Evolutionary conservation across 2,888 invertebrate genomes (phyloP), one percentile per base, ranked within the genome.

Genomic region (Hydraecia micacea): DNA sequence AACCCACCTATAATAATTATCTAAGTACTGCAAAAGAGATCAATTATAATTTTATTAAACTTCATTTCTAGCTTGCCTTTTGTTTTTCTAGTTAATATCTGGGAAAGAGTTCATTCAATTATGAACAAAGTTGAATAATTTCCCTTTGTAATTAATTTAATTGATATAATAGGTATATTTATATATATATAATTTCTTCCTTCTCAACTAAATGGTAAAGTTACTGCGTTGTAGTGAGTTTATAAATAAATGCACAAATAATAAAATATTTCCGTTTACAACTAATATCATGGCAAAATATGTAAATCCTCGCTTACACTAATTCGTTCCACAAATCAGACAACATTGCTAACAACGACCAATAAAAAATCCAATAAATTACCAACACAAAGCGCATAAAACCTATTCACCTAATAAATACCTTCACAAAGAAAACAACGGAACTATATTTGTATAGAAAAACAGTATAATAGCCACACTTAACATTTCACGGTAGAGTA

Each of bases 401-500:
- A 84, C 28, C 65, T 58, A 80, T 80, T 73, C 77, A 74, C n/a
- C 15, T 76, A 78, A 78, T 76, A 78, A 81, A 76, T 81, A 78
- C 58, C 58, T 73, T 65, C 5, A 86, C 83, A 87, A 88, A 79
- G 49, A 73, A 71, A 67, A 81, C 68, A 88, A 83, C 79, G 86
- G 77, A 83, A 84, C 84, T 83, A 81, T 83, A 83, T 75, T 86
- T 80, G 69, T 82, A 79, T 67, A 58, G 71, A 86, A 81, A 89
- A 88, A 81, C 83, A 86, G 86, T 77, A 87, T 87, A 87, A 89
- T 88, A 76, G 76, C 72, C 63, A 52, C 77, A 75, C 76, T 81
- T 86, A 89, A 90, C 86, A 80, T 84, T 84, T 87, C 87, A 88
- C 88, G 90, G 89, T 88, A 80, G 80, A 79, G 80, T 87, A 76